phyloP scores from a whole-genome alignment of 2,888 invertebrate genomes.

The Papilio demoleus region DNA sequence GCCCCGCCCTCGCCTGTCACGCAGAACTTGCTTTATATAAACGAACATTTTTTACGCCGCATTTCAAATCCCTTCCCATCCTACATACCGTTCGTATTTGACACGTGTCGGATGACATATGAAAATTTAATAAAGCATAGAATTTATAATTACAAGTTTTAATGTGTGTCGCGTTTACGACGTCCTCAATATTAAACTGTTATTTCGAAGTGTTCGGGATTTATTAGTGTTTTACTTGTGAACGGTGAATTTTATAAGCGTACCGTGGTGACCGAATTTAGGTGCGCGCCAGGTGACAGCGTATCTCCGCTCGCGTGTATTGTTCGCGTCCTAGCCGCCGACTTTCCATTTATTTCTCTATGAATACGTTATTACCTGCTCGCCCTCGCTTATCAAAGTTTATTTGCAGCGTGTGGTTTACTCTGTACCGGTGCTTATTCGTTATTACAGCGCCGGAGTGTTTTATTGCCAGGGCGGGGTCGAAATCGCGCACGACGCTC shows the following conservation, averaged over 20 bases:
- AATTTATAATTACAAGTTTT: constrained; percentile 71
- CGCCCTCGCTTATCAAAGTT: constrained; percentile 84
- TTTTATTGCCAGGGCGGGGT: constrained; percentile 81
- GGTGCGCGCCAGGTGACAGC: constrained; percentile 70
- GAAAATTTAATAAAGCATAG: constrained; percentile 69
- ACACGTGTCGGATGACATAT: constrained; percentile 57
- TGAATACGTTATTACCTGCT: constrained; percentile 84
- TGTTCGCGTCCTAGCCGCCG: constrained; percentile 81
- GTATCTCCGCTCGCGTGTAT: constrained; percentile 75
- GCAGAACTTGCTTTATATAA: constrained; percentile 66
- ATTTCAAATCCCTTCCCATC: constrained; percentile 50
- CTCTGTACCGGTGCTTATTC: constrained; percentile 83
- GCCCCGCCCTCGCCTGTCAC: constrained; percentile 66
- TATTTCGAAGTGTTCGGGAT: constrained; percentile 76
- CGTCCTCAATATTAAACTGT: constrained; percentile 78
- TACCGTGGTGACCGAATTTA: constrained; percentile 72
- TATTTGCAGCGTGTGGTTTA: constrained; percentile 84
- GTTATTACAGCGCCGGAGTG: constrained; percentile 82
- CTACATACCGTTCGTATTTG: constrained; percentile 43
- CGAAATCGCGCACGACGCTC: constrained; percentile 77
- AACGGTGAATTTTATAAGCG: constrained; percentile 71
- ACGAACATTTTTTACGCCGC: constrained; percentile 63
- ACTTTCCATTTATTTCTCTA: constrained; percentile 84
- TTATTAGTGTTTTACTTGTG: constrained; percentile 71
- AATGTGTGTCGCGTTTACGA: constrained; percentile 61